Evolutionary conservation across 2,797 vertebrate species (phyloP), one percentile per base, ranked within the genome.

Genomic region (Sebastes minor): DNA sequence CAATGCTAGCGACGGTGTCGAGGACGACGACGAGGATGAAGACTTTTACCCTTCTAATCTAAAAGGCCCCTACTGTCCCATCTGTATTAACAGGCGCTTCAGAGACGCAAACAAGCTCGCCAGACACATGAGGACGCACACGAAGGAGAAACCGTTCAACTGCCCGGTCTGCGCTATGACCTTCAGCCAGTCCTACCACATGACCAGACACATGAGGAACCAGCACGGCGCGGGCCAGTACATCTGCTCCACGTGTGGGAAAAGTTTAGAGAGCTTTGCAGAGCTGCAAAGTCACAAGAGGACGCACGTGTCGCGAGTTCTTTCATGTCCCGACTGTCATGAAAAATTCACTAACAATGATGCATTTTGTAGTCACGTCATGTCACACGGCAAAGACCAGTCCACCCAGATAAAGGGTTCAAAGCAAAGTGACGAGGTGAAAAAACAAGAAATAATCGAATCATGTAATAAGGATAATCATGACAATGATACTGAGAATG

Each of bases 121-220:
- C 74, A 77, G 92, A 61, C 94, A 94, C 87, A 93, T 93, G 91
- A 91, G 91, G 75, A 87, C 71, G 3, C 94, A 95, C 93, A 92
- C 91, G 0, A 89, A 93, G 56, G 93, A 94, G 69, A 95, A 95
- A 57, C 92, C 92, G 0, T 95, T 89, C 74, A 35, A 9, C 57
- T 95, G 94, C 73, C 91, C 90, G 0, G 4, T 87, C 46, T 95
- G 94, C 14, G 0, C 13, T 0, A 3, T 78, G 16, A 74, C 71
- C 9, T 95, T 94, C 74, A 93, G 91, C 61, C 91, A 95, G 81
- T 89, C 90, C 1, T 93, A 94, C 57, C 93, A 94, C 90, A 89
- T 94, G 91, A 92, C 90, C 25, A 91, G 90, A 5, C 93, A 95
- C 86, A 60, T 94, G 81, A 89, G 86, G 74, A 89, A 83, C 62